These are phyloP conservation scores for Machimus rusticus DNA, from an alignment of 2,888 invertebrate species.

Conservation along the genomic window DNA sequence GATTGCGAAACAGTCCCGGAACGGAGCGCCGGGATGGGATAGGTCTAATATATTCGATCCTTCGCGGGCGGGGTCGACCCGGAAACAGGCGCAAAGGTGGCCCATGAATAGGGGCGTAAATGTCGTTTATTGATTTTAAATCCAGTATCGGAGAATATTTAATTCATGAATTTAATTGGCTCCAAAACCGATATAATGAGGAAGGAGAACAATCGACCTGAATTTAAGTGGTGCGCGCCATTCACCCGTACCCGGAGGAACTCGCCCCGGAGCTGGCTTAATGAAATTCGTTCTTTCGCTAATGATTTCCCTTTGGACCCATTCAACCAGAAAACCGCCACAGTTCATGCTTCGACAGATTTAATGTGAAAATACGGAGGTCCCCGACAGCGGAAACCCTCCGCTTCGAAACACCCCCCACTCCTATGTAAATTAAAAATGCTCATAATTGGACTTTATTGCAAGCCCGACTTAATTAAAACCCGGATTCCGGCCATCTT, in stretches of 20 bases:
- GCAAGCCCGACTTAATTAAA: conserved; percentile 23
- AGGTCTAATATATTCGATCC: neutral
- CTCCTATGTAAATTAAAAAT: conserved; percentile 23
- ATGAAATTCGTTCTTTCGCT: conserved; percentile 38
- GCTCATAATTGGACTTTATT: conserved; percentile 21
- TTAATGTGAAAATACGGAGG: conserved; percentile 26
- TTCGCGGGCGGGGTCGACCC: neutral
- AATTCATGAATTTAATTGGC: conserved; percentile 35
- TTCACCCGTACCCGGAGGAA: neutral
- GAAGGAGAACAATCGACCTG: conserved; percentile 30
- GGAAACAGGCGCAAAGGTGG: neutral
- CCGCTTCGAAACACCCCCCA: neutral
- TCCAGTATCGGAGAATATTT: neutral
- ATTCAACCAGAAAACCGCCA: conserved; percentile 33
- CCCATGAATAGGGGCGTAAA: conserved; percentile 14
- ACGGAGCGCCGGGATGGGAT: no score
- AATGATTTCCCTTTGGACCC: conserved; percentile 36
- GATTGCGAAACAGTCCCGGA: neutral
- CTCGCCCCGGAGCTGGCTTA: conserved; percentile 15
- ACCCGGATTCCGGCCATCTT: neutral
- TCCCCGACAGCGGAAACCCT: neutral
- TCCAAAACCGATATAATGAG: conserved; percentile 22
- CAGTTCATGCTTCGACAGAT: conserved; percentile 37
- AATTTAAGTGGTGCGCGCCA: neutral
- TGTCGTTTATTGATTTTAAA: conserved; percentile 9